phyloP scores from a whole-genome alignment of 2,113 vertebrate species.

The Emberiza fucata region DNA sequence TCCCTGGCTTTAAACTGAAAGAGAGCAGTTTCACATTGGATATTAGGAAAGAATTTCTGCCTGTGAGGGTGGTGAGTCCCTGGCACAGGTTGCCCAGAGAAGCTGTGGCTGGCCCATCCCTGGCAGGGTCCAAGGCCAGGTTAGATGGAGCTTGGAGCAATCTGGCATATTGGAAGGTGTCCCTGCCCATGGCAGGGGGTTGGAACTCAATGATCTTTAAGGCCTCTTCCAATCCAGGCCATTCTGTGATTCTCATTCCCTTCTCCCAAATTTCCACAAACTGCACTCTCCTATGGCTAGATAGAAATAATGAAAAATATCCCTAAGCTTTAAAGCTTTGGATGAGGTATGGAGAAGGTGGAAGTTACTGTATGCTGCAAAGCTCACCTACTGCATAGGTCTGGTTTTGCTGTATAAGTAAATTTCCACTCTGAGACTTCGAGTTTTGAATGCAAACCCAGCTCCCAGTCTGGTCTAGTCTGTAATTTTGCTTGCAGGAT shows the following conservation, averaged over 20 bases:
- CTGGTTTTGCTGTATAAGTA: neutral
- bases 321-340: neutral
- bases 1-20: neutral
- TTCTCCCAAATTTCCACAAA: neutral
- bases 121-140: neutral
- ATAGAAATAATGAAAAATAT: neutral
- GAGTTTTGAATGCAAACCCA: neutral
- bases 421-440: neutral
- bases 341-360: neutral
- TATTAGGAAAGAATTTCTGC: neutral
- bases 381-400: neutral
- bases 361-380: neutral
- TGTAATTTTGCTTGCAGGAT: neutral
- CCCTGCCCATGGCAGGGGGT: neutral
- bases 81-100: neutral
- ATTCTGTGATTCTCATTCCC: neutral
- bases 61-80: neutral
- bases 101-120: neutral
- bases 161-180: neutral
- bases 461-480: neutral
- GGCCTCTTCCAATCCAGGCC: neutral
- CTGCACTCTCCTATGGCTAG: neutral
- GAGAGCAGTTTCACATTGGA: neutral
- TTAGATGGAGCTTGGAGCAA: accelerated
- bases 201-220: neutral